Evolutionary conservation across 2,888 invertebrate genomes (phyloP), one percentile per base, ranked within the genome.

Genomic region (Sarcophaga caerulescens): DNA sequence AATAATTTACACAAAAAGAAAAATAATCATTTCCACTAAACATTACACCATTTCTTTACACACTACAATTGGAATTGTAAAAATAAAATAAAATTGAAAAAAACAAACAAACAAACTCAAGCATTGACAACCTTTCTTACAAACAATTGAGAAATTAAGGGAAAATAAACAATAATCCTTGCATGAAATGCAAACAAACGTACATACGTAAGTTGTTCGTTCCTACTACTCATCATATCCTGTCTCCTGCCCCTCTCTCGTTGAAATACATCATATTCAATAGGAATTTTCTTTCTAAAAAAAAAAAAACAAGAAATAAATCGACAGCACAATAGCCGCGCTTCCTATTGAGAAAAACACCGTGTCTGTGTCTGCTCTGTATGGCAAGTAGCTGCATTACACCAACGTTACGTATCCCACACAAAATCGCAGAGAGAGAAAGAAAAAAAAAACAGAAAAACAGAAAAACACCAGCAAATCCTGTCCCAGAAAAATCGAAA

Each of bases 161-260:
- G 45, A 70, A 84, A 65, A 17, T 65, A 84, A 80, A 80, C 60
- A 75, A 69, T 70, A 84, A 84, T 79, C 79, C 79, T 84, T 79
- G 45, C 4, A 12, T 63, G 63, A 75, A 79, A 79, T 75, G 79
- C 74, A 69, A 70, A 84, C 79, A 80, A 84, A 84, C 70, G 75
- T 75, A 47, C 47, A 4, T 14, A 47, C 0, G 14, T 14, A 14
- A 14, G 0, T 35, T 4, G 3, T 35, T 35, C 35, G 35, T 35
- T 10, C 35, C 35, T 35, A 35, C 35, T 35, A 35, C 35, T 35
- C 35, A 35, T 35, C 35, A 2, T 35, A 35, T 35, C 35, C 35
- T 35, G 35, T 35, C 35, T 35, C 35, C 2, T 10, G 35, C 6
- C 5, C 6, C 2, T 35, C 35, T 35, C 1, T 35, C 10, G 35